These are phyloP conservation scores for Glaucidium brasilianum DNA, from an alignment of 2,113 vertebrate genomes.

Conservation along the genomic window DNA sequence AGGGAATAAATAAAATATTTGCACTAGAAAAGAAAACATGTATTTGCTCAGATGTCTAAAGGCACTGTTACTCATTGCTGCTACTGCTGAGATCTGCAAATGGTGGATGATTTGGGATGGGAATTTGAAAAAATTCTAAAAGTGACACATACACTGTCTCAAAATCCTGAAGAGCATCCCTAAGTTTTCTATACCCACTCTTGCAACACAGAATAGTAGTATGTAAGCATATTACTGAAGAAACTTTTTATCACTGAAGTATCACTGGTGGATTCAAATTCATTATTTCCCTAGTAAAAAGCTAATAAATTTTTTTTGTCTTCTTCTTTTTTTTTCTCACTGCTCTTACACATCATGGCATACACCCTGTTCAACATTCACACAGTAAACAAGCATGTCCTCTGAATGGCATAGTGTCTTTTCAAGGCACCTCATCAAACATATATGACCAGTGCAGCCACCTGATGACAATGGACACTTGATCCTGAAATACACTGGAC, in stretches of 20 bases:
- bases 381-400: neutral
- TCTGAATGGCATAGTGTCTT: neutral
- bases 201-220: neutral
- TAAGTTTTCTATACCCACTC: neutral
- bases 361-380: neutral
- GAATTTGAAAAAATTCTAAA: neutral
- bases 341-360: neutral
- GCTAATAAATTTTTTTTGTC: neutral
- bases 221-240: neutral
- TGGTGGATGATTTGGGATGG: neutral
- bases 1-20: neutral
- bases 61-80: neutral
- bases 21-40: neutral
- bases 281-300: neutral
- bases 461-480: neutral
- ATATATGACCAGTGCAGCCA: neutral
- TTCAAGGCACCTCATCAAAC: neutral
- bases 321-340: neutral
- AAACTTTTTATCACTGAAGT: neutral
- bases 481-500: neutral
- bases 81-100: neutral
- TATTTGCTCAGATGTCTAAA: neutral
- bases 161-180: neutral
- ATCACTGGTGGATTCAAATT: neutral
- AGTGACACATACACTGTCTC: neutral